Conservation (phyloP, 2,797 vertebrate species). For the Gouania willdenowi region DNA sequence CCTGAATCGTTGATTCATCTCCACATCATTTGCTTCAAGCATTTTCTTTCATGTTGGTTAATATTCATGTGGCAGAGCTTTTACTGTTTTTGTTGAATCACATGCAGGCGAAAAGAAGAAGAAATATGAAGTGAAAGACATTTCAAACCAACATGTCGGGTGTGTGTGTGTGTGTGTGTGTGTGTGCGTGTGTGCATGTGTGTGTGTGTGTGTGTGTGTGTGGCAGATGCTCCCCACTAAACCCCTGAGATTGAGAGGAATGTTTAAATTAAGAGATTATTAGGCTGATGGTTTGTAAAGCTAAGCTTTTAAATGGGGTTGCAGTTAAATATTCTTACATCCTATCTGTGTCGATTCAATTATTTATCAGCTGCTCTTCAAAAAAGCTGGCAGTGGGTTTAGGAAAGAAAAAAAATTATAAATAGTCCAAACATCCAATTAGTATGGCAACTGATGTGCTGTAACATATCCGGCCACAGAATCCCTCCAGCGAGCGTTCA, state of each 20-base stretch:
- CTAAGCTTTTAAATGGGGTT: conserved; percentile 56
- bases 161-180: conserved; percentile 6
- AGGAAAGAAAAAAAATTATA: conserved; percentile 45
- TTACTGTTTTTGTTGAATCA: conserved; percentile 7
- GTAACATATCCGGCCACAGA: conserved; percentile 29
- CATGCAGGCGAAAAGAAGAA: too few relatives aligned
- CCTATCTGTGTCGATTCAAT: conserved; percentile 61
- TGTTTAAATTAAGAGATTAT: conserved; percentile 67
- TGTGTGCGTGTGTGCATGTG: conserved; percentile 6
- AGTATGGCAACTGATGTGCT: conserved; percentile 32
- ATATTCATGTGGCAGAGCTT: conserved; percentile 22
- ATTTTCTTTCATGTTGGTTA: conserved; percentile 5
- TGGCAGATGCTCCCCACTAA: conserved; percentile 60
- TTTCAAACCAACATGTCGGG: too few relatives aligned
- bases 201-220: conserved; percentile 6
- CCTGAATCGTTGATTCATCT: conserved; percentile 23
- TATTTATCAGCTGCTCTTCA: conserved; percentile 52
- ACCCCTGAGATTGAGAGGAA: conserved; percentile 41
- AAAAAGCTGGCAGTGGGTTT: conserved; percentile 32
- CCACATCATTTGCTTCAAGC: background rate
- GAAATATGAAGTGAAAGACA: too few relatives aligned
- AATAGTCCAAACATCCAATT: conserved; percentile 61
- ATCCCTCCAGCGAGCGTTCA: conserved; percentile 44
- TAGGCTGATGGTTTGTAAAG: conserved; percentile 49
- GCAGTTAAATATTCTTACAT: conserved; percentile 55